Evolutionary conservation across 2,797 vertebrate species (phyloP).

Genomic region (Bovichtus diacanthus): DNA sequence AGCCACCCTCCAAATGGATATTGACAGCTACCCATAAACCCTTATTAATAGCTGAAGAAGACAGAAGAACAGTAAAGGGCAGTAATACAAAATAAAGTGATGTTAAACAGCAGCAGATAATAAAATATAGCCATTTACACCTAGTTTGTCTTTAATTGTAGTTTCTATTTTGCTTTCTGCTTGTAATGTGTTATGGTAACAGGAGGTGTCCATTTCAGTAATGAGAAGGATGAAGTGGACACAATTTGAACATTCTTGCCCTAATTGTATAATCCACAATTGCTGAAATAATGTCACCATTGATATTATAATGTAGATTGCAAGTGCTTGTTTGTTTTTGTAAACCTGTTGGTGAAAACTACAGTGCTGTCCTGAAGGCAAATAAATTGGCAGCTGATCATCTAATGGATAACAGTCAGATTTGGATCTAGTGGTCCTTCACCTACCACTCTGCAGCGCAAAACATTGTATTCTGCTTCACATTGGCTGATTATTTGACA

Average conservation of each 20-base stretch:
- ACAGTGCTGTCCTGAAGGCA: neutral
- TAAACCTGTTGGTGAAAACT: neutral
- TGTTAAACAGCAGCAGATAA: neutral
- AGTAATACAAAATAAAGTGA: neutral
- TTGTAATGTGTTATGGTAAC: neutral
- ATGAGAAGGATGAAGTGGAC: neutral
- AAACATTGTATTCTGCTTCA: neutral
- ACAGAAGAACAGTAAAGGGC: neutral
- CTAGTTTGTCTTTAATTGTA: neutral
- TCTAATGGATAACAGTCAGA: neutral
- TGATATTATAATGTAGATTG: neutral
- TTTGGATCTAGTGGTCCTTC: neutral
- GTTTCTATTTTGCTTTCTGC: neutral
- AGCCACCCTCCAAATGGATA: neutral
- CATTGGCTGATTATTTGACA: neutral
- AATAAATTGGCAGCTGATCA: neutral
- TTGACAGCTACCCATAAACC: neutral
- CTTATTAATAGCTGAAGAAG: neutral
- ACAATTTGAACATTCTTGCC: neutral
- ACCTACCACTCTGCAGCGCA: neutral
- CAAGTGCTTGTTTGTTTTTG: neutral
- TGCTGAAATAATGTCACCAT: neutral
- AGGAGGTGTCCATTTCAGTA: neutral
- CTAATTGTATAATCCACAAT: neutral
- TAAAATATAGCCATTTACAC: neutral